Evolutionary conservation across 2,888 invertebrate species (phyloP), one percentile per base, ranked within the genome.

Genomic region (Willowsia nigromaculata): DNA sequence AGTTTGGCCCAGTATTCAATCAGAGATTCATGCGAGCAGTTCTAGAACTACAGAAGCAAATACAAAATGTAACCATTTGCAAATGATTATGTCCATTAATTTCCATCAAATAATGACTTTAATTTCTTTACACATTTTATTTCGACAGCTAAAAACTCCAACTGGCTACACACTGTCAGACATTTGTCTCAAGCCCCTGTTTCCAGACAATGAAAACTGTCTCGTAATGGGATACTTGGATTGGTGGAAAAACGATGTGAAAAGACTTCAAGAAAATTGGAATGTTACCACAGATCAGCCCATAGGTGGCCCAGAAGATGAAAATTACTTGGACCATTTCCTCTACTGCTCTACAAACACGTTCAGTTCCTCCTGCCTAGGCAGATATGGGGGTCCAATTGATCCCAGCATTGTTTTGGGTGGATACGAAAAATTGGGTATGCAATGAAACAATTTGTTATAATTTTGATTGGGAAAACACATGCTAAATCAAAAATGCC

Each of bases 331-430:
- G 91, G 96, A 97, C 93, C 95, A 95, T 89, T 95, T 99, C 90
- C 94, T 95, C 89, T 94, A 94, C 22, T 99, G 99, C 93, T 95
- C 96, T 40, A 95, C 95, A 96, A 93, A 93, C 43, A 94, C 94
- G 6, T 93, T 93, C 91, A 37, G 90, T 90, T 40, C 86, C 13
- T 78, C 82, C 0, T 99, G 99, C 94, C 94, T 99, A 90, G 97
- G 97, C 0, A 94, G 95, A 2, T 99, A 97, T 94, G 86, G 86
- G 1, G 99, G 98, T 0, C 99, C 99, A 0, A 96, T 99, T 25
- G 96, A 97, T 93, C 98, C 99, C 0, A 98, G 97, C 30, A 96
- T 99, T 65, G 98, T 97, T 0, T 94, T 99, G 53, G 99, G 99
- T 53, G 99, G 98, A 4, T 84, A 71, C 43, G 18, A 37, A 11